These are phyloP conservation scores for Dendrolimus punctatus DNA, from an alignment of 1,140 invertebrate genomes.

Conservation along the genomic window DNA sequence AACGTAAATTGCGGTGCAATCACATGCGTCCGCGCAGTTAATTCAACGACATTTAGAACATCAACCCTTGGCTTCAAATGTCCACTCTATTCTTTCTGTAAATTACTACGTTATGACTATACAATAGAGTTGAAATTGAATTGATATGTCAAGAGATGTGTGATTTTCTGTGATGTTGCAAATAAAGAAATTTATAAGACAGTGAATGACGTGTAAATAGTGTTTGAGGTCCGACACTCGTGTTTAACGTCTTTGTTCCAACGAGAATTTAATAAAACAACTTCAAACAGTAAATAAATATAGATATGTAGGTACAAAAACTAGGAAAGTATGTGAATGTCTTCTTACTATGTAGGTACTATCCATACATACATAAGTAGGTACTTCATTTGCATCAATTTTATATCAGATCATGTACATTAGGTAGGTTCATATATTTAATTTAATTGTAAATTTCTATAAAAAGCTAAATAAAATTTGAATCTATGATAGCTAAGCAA, in stretches of 20 bases:
- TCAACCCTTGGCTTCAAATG: background rate
- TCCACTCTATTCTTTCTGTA: background rate
- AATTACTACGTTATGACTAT: background rate
- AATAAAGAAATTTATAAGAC: slow-evolving; percentile 48
- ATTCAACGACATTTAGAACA: slow-evolving; percentile 41
- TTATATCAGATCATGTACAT: too few relatives aligned
- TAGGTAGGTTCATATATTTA: too few relatives aligned
- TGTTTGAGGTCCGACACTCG: slow-evolving; percentile 55
- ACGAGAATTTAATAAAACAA: slow-evolving; percentile 18
- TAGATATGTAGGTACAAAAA: too few relatives aligned
- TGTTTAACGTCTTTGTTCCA: slow-evolving; percentile 65
- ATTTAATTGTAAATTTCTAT: too few relatives aligned
- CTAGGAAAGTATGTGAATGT: too few relatives aligned
- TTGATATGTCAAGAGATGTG: slow-evolving; percentile 11
- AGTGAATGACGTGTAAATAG: slow-evolving; percentile 55
- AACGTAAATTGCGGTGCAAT: slow-evolving; percentile 38
- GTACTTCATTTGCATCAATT: too few relatives aligned
- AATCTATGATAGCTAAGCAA: too few relatives aligned
- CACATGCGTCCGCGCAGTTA: slow-evolving; percentile 45
- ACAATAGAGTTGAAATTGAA: slow-evolving; percentile 16
- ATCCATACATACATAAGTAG: too few relatives aligned
- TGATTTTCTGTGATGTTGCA: slow-evolving; percentile 13
- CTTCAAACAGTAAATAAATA: too few relatives aligned
- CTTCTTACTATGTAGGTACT: too few relatives aligned
- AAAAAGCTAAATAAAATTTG: too few relatives aligned